A percentile compares a stretch with the other conserved stretches of the same genome.
These are phyloP conservation scores for Channa argus DNA, from an alignment of 2,113 vertebrate species.

Conservation along the genomic window DNA sequence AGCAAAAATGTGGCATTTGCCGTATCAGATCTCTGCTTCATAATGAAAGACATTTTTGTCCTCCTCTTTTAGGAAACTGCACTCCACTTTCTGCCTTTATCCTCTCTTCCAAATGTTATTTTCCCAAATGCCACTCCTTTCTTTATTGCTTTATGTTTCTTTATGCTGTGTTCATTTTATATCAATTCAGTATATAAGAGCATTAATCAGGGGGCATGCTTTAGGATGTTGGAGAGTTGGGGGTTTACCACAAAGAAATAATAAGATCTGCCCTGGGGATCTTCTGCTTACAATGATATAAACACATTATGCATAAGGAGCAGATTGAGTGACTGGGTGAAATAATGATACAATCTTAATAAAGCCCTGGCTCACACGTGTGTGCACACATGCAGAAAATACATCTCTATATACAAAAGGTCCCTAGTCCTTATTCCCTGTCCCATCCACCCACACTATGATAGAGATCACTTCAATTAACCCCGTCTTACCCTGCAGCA, in stretches of 20 bases:
- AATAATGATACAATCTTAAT: slow-evolving; percentile 72
- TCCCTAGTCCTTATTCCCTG: slow-evolving; percentile 44
- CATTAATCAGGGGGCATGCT: slow-evolving; percentile 55
- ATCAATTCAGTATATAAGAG: slow-evolving; percentile 45
- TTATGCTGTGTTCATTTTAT: slow-evolving; percentile 47
- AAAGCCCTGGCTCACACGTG: slow-evolving; percentile 5
- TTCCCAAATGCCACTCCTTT: slow-evolving; percentile 61
- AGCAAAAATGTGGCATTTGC: slow-evolving; percentile 44
- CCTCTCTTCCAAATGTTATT: slow-evolving; percentile 54
- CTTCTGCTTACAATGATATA: slow-evolving; percentile 62
- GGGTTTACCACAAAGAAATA: slow-evolving; percentile 56
- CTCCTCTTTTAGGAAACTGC: slow-evolving; percentile 22
- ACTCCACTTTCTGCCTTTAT: slow-evolving; percentile 37
- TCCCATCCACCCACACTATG: slow-evolving; percentile 54
- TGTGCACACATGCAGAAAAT: not conserved
- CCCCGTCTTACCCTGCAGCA: slow-evolving; percentile 61
- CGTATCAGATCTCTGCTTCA: slow-evolving; percentile 41
- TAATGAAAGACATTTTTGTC: slow-evolving; percentile 49
- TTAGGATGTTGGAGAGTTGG: slow-evolving; percentile 30
- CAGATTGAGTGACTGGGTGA: slow-evolving; percentile 64
- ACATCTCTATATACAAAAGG: slow-evolving; percentile 18
- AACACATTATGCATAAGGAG: slow-evolving; percentile 65
- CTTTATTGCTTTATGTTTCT: slow-evolving; percentile 57
- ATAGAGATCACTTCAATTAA: slow-evolving; percentile 81
- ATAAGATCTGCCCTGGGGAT: slow-evolving; percentile 38